Evolutionary conservation across 2,888 invertebrate genomes (phyloP).

Genomic region (Ormyrus thymus): DNA sequence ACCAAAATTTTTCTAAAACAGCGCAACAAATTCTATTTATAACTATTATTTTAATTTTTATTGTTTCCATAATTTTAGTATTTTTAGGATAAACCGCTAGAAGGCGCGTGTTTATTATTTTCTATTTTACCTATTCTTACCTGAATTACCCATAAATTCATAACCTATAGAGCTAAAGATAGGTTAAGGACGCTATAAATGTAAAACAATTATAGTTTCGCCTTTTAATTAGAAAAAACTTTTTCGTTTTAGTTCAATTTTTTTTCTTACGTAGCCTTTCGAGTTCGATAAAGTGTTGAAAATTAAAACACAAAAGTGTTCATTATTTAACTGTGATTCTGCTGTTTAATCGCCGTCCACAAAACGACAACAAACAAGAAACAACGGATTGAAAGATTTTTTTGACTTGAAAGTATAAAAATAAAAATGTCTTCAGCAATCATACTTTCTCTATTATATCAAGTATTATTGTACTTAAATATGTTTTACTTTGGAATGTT

Average conservation of each 20-base stretch:
- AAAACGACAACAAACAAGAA: conserved; percentile 15
- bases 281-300: background rate
- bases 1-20: too few relatives aligned
- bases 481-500: conserved; percentile 92
- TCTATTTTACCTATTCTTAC: background rate
- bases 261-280: conserved; percentile 5
- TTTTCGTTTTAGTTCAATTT: conserved; percentile 41
- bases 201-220: conserved; percentile 23
- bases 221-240: conserved; percentile 25
- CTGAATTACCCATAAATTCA: conserved; percentile 13
- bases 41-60: background rate
- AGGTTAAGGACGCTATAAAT: conserved; percentile 52
- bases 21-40: too few relatives aligned
- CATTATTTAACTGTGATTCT: conserved; percentile 6
- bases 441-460: conserved; percentile 88
- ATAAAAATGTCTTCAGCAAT: conserved; percentile 76
- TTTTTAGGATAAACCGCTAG: conserved; percentile 2
- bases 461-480: conserved; percentile 89
- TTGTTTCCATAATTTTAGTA: background rate
- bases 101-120: background rate
- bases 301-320: background rate
- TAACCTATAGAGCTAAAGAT: conserved; percentile 16
- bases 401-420: too few relatives aligned
- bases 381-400: background rate
- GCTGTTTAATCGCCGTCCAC: background rate